Evolutionary conservation across 2,797 vertebrate genomes (phyloP).

Genomic region (Momotus momota): DNA sequence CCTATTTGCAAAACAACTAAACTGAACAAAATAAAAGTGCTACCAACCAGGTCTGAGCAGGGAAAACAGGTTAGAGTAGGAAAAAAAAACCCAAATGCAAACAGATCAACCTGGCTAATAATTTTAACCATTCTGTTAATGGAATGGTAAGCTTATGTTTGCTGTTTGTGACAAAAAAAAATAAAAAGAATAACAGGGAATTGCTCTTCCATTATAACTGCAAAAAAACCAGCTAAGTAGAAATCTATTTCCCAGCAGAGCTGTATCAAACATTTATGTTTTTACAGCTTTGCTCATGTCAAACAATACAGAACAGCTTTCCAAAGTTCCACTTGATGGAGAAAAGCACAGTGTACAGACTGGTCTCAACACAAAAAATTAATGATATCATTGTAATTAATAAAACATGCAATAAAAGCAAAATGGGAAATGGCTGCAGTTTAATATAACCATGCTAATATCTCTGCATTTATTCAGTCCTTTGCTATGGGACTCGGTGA

Average conservation of each 20-base stretch:
- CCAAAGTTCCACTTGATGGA: background rate
- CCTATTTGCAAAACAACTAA: background rate
- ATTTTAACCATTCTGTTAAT: background rate
- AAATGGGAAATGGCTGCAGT: constrained; percentile 12
- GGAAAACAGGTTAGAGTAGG: background rate
- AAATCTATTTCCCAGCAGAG: constrained; percentile 55
- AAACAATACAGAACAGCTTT: constrained; percentile 40
- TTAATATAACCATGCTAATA: constrained; percentile 14
- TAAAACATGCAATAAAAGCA: constrained; percentile 53
- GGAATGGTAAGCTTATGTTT: background rate
- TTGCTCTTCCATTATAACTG: constrained; percentile 26
- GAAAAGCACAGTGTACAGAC: background rate
- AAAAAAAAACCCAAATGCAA: background rate
- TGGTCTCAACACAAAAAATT: constrained; percentile 17
- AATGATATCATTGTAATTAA: constrained; percentile 59
- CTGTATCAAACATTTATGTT: constrained; percentile 65
- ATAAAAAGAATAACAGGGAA: constrained; percentile 6
- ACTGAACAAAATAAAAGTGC: background rate
- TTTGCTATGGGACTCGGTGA: background rate
- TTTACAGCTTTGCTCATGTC: constrained; percentile 50
- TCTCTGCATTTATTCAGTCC: background rate
- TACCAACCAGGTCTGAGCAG: background rate
- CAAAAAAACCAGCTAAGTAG: constrained; percentile 31
- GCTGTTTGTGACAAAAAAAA: background rate
- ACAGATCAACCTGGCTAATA: background rate